Evolutionary conservation across 1,140 invertebrate genomes (phyloP).

Genomic region (Drosophila quadrilineata): DNA sequence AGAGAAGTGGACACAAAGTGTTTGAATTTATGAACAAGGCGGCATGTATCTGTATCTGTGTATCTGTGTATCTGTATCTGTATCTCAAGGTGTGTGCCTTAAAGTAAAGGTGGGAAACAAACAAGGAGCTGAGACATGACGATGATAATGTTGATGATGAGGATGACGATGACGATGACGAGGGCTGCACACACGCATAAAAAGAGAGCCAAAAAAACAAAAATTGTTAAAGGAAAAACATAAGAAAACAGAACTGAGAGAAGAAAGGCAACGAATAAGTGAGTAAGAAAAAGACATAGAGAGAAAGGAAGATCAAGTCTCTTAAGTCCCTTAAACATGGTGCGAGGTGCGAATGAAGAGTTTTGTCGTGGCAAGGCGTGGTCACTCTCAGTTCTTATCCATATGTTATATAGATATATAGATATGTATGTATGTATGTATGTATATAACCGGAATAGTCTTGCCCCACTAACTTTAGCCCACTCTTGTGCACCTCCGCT

Average conservation of each 20-base stretch:
- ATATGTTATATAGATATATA: too few species aligned
- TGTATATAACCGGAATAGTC: too few species aligned
- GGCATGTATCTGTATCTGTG: conserved; percentile 42
- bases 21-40: conserved; percentile 47
- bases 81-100: conserved; percentile 20
- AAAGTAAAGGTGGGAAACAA: conserved; percentile 47
- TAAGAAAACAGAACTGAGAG: neutral
- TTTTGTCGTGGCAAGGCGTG: neutral
- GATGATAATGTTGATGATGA: neutral
- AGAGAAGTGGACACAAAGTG: conserved; percentile 10
- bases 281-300: neutral
- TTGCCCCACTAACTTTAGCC: too few species aligned
- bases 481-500: too few species aligned
- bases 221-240: conserved; percentile 1
- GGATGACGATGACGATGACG: conserved; percentile 14
- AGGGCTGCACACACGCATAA: conserved; percentile 28
- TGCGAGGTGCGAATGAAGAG: conserved; percentile 3
- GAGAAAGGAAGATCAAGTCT: conserved; percentile 29
- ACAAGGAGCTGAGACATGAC: conserved; percentile 37
- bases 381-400: too few species aligned
- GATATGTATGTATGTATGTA: too few species aligned
- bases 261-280: conserved; percentile 2
- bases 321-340: conserved; percentile 43
- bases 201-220: conserved; percentile 14
- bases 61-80: conserved; percentile 28